A percentile compares a stretch with the other conserved stretches of the same genome.
These are phyloP conservation scores for Microctenopoma lineatum DNA, from an alignment of 2,797 vertebrate species.

Conservation along the genomic window DNA sequence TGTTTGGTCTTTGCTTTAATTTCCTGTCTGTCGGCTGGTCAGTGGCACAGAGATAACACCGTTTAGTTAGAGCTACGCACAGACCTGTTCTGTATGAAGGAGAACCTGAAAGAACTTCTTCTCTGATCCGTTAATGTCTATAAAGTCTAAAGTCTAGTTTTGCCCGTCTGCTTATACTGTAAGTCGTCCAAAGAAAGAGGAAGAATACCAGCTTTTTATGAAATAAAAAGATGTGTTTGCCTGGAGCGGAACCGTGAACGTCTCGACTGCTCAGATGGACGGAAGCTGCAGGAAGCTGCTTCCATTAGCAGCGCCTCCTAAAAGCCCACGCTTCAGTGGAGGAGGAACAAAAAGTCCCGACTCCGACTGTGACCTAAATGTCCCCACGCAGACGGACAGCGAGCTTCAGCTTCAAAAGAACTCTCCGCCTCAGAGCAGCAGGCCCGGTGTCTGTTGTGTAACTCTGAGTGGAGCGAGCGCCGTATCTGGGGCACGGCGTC, in stretches of 20 bases:
- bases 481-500: background rate
- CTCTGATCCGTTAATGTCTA: too few relatives aligned
- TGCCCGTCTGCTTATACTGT: background rate
- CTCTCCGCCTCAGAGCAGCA: background rate
- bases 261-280: constrained; percentile 18
- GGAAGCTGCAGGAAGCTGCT: constrained; percentile 21
- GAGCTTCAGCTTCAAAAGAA: background rate
- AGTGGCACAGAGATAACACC: too few relatives aligned
- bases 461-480: constrained; percentile 3
- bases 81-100: too few relatives aligned
- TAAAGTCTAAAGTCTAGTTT: too few relatives aligned
- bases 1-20: too few relatives aligned
- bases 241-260: constrained; percentile 5
- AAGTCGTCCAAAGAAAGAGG: background rate
- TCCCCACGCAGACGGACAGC: constrained; percentile 2
- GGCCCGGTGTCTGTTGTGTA: constrained; percentile 10
- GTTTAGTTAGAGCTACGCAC: too few relatives aligned
- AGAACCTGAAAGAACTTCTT: too few relatives aligned
- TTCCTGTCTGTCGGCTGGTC: too few relatives aligned
- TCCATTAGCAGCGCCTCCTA: constrained; percentile 39
- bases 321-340: constrained; percentile 49
- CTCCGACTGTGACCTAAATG: constrained; percentile 24
- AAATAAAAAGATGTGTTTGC: background rate
- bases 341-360: constrained; percentile 10
- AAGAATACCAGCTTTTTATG: background rate